Base-by-base conservation (phyloP, 2,888 invertebrate species). In the Drosophila sordidula region DNA sequence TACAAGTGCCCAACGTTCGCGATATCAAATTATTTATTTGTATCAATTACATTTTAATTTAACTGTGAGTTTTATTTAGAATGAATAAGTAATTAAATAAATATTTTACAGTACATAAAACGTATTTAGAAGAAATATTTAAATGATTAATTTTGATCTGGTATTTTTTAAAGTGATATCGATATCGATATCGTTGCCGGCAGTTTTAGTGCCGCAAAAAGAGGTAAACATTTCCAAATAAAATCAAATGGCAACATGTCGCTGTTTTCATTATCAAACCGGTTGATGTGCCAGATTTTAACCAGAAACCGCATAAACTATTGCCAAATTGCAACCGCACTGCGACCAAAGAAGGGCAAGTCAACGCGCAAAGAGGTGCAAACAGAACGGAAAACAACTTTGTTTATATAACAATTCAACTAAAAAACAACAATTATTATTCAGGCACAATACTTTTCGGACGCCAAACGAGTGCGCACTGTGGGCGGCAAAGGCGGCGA, bases 401-500 rank as follows among this genome's bases (percentile, higher is more conserved):
- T 49, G 46, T 74, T 77, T 73, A 82, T 41, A 63, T 77, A 74
- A 74, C 51, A 38, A 54, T 45, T 14, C 42, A 26, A 29, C 12
- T 0, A 6, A 3, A 56, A 34, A 26, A 12, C 41, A 12, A 1
- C 2, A 29, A 39, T 6, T 3, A 3, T 9, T 29, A 12, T 5
- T 5, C 49, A 94, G 94, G 92, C 93, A 0, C 94, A 94, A 71
- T 93, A 93, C 85, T 97, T 97, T 91, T 93, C 96, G 0, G 98
- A 98, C 92, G 93, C 94, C 4, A 94, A 93, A 79, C 91, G 93
- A 81, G 93, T 98, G 0, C 92, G 94, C 55, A 94, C 95, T 0
- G 90, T 94, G 0, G 99, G 95, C 0, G 99, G 99, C 0, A 95
- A 95, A 32, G 99, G 99, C 0, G 99, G 99, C 0, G 95, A 99